Base-by-base conservation (phyloP, 2,888 invertebrate species). In the Hydriomena furcata region DNA sequence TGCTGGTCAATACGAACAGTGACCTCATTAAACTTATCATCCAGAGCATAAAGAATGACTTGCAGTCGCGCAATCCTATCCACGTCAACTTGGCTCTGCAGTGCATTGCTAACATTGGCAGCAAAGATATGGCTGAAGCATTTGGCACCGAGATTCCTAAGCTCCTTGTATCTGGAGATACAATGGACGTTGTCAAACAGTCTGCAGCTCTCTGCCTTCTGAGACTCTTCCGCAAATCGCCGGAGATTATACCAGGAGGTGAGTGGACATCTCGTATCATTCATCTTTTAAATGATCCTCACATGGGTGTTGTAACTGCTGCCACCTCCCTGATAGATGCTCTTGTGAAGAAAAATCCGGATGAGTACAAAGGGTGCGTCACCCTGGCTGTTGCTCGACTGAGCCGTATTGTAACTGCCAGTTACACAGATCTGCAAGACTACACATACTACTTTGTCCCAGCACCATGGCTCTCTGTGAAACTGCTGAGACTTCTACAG, bases 361-460 rank as follows among this genome's bases (percentile, higher is more conserved):
- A 99, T 56, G 99, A 99, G 85, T 99, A 99, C 82, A 99, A 99
- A 86, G 99, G 99, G 57, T 99, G 99, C 85, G 99, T 99, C 12
- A 98, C 98, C 66, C 91, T 99, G 56, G 99, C 99, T 50, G 99
- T 99, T 36, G 99, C 99, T 12, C 93, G 99, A 71, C 92, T 99
- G 28, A 98, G 98, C 81, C 93, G 99, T 77, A 99, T 99, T 91
- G 99, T 99, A 5, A 99, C 99, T 45, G 97, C 99, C 36, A 99
- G 98, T 75, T 99, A 99, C 78, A 99, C 99, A 64, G 99, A 99
- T 91, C 93, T 99, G 61, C 99, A 99, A 91, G 99, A 99, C 90
- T 99, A 99, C 82, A 99, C 99, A 2, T 99, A 99, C 85, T 99
- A 99, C 83, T 99, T 99, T 92, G 99, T 99, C 56, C 99, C 99